A percentile compares a stretch with the other conserved stretches of the same genome.
phyloP scores from a whole-genome alignment of 1,140 invertebrate species.

The Muscidifurax raptorellus region DNA sequence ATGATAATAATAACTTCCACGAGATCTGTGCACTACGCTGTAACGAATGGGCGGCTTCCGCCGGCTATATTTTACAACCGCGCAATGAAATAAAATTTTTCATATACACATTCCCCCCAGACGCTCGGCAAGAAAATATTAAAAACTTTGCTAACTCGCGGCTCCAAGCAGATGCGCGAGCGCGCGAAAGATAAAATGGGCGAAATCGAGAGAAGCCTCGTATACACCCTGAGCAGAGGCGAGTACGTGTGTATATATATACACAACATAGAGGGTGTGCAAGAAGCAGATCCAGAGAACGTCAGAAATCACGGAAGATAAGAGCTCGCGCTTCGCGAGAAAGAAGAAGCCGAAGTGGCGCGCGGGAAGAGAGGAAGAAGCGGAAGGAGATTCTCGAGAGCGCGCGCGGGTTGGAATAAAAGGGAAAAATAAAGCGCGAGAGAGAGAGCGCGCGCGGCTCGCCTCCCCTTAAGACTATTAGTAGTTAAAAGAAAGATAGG shows the following conservation, averaged over 20 bases:
- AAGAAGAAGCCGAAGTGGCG: background rate
- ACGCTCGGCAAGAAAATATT: background rate
- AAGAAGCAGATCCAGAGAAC: slow-evolving; percentile 10
- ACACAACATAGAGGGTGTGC: background rate
- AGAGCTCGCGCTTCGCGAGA: slow-evolving; percentile 7
- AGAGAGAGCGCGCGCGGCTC: background rate
- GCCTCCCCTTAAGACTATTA: slow-evolving; percentile 19
- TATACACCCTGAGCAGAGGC: background rate
- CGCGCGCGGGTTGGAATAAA: background rate
- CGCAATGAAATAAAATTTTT: slow-evolving; percentile 14
- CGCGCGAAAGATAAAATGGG: background rate
- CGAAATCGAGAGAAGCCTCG: background rate
- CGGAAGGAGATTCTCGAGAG: background rate
- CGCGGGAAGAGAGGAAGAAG: slow-evolving; percentile 10
- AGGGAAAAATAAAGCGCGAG: slow-evolving; percentile 25
- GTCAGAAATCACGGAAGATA: slow-evolving; percentile 43
- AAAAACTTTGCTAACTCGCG: slow-evolving; percentile 31
- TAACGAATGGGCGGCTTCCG: background rate
- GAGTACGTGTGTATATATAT: background rate
- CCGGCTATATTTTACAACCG: background rate
- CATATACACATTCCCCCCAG: background rate
- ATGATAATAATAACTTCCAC: too few species aligned
- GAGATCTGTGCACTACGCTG: background rate
- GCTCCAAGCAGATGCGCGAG: background rate
- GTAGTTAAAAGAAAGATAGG: slow-evolving; percentile 43